Conservation (phyloP, 2,888 invertebrate species). For the Leptothorax acervorum region DNA sequence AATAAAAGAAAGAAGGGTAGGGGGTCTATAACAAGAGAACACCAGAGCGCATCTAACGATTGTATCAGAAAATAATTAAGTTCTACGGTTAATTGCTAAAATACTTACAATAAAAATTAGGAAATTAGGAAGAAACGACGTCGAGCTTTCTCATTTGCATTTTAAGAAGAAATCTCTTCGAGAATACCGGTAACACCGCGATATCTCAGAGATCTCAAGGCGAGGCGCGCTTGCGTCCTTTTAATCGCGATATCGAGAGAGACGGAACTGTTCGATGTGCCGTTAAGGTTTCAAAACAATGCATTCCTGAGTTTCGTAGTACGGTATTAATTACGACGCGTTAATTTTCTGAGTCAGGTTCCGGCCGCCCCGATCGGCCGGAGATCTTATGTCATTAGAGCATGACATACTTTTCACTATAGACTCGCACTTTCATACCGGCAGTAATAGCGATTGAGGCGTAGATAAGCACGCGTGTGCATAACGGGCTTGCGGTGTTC, state of each 20-base stretch:
- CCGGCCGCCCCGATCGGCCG: not conserved
- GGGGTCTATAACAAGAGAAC: not conserved
- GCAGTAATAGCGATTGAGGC: slow-evolving; percentile 48
- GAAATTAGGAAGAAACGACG: slow-evolving; percentile 13
- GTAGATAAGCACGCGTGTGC: slow-evolving; percentile 40
- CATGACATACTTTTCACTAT: slow-evolving; percentile 48
- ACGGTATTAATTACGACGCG: slow-evolving; percentile 36
- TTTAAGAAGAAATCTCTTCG: slow-evolving; percentile 3
- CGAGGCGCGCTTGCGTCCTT: not conserved
- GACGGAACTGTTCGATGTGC: slow-evolving; percentile 4
- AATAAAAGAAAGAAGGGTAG: too few relatives aligned
- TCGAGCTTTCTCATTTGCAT: slow-evolving; percentile 19
- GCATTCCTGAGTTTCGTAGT: slow-evolving; percentile 29
- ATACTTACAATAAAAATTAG: slow-evolving; percentile 17
- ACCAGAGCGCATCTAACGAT: not conserved
- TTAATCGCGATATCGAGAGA: slow-evolving; percentile 7
- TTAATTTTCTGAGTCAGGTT: slow-evolving; percentile 36
- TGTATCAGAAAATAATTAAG: not conserved
- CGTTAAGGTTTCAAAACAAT: slow-evolving; percentile 48
- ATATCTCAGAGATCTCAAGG: not conserved
- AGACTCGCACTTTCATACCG: slow-evolving; percentile 52
- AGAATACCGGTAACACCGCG: not conserved
- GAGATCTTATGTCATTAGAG: slow-evolving; percentile 50
- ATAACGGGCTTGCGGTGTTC: slow-evolving; percentile 63
- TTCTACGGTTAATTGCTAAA: not conserved